phyloP scores from a whole-genome alignment of 2,797 vertebrate genomes.

The Brachyalestes nurse region DNA sequence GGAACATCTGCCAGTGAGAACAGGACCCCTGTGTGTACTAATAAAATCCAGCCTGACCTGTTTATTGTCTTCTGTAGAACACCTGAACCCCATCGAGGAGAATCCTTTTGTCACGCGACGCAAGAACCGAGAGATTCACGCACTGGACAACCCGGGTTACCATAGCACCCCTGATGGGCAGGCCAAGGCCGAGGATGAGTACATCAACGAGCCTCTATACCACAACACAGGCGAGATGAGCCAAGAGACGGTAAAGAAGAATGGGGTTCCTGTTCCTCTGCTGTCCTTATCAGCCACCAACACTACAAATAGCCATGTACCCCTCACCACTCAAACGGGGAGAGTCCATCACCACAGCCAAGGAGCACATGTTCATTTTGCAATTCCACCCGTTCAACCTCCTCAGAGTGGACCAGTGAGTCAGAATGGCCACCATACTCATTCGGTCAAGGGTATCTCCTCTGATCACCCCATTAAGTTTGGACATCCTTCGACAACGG shows the following conservation, averaged over 20 bases:
- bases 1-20: not conserved
- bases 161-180: conserved; percentile 86
- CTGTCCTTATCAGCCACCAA: conserved; percentile 63
- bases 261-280: conserved; percentile 79
- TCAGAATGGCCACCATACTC: conserved; percentile 65
- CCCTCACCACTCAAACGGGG: conserved; percentile 72
- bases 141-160: conserved; percentile 93
- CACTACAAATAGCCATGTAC: conserved; percentile 58
- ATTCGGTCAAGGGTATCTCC: conserved; percentile 71
- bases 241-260: conserved; percentile 87
- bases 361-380: conserved; percentile 69
- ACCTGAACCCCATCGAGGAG: conserved; percentile 91
- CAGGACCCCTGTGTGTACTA: not conserved
- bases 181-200: conserved; percentile 89
- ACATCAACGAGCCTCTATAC: conserved; percentile 92
- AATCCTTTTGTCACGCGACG: conserved; percentile 93
- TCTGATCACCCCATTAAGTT: conserved; percentile 69
- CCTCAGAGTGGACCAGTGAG: conserved; percentile 67
- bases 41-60: not conserved
- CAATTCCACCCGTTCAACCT: conserved; percentile 67
- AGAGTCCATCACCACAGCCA: conserved; percentile 65
- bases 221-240: conserved; percentile 87
- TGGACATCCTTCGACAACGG: conserved; percentile 62
- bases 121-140: conserved; percentile 91
- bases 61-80: conserved; percentile 77